Conservation (phyloP, 2,113 vertebrate genomes). For the Tursiops truncatus region DNA sequence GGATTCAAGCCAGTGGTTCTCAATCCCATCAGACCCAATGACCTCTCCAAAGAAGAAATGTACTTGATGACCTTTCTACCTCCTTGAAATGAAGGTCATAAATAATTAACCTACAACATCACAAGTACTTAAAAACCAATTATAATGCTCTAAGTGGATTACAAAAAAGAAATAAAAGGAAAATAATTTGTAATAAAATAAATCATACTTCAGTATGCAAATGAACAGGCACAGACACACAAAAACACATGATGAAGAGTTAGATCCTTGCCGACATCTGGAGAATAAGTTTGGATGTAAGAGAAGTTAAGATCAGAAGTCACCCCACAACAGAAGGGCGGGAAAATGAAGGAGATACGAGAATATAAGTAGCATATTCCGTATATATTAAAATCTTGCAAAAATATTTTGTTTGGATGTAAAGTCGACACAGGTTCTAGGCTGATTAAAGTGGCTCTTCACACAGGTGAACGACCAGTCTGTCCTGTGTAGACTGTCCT, state of each 20-base stretch:
- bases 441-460: background rate
- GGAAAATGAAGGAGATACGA: background rate
- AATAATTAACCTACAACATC: constrained; percentile 46
- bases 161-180: constrained; percentile 54
- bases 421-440: background rate
- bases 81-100: constrained; percentile 40
- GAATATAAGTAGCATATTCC: background rate
- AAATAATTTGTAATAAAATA: constrained; percentile 31
- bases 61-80: background rate
- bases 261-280: background rate
- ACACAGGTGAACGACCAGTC: accelerated
- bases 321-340: background rate
- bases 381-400: background rate
- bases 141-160: background rate
- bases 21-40: background rate
- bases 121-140: constrained; percentile 52
- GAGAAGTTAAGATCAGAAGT: background rate
- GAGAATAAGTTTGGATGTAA: background rate
- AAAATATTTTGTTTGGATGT: background rate
- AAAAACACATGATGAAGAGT: no score
- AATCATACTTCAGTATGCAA: constrained; percentile 33
- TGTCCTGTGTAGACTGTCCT: background rate
- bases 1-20: background rate
- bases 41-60: background rate
- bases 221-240: background rate